Base-by-base conservation (phyloP, 92 coral and sea anemone genomes). In the Hydrozoanthus gracilis region DNA sequence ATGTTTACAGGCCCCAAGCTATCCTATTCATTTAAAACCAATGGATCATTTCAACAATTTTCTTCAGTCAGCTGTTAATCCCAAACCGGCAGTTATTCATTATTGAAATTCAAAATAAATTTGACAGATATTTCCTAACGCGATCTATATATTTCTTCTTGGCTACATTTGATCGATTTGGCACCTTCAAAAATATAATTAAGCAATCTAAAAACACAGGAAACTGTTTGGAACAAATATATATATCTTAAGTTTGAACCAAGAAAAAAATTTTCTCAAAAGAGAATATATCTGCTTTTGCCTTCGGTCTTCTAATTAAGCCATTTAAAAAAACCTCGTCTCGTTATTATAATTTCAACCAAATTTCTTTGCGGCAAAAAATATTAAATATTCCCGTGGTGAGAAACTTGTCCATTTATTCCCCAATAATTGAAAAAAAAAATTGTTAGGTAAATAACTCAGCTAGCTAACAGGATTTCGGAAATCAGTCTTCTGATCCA, bases 381-480 rank as follows among this genome's bases (percentile, higher is more conserved):
- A 47, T 47, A 6, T 58, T 4, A 50, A 13, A 77, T 64, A 65
- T 65, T 60, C 74, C 75, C 75, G 85, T 65, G 47, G 85, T 18
- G 54, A 64, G 48, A 12, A 55, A 35, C 11, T 44, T 11, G 17
- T 52, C 20, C 10, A 46, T 9, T 20, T 52, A 65, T 68, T 68
- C 73, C 73, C 49, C 15, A 20, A 80, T 14, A 65, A 3, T 47
- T 16, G 14, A 72, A 45, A 61, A 47, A 68, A 78, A 78, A 62
- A 61, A 71, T 65, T 79, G 84, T 79, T 65, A 49, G 58, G 48
- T 64, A 45, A 80, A 80, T 62, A 46, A 66, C 14, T 12, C 12
- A n/a, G 35, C 52, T n/a, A 78, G 48, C 11, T 56, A n/a, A 44
- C 56, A 79, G 17, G 73, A 56, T 55, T 77, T 35, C 11, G 3